Evolutionary conservation across 2,888 invertebrate genomes (phyloP), one percentile per base, ranked within the genome.

Genomic region (Aphidius colemani): DNA sequence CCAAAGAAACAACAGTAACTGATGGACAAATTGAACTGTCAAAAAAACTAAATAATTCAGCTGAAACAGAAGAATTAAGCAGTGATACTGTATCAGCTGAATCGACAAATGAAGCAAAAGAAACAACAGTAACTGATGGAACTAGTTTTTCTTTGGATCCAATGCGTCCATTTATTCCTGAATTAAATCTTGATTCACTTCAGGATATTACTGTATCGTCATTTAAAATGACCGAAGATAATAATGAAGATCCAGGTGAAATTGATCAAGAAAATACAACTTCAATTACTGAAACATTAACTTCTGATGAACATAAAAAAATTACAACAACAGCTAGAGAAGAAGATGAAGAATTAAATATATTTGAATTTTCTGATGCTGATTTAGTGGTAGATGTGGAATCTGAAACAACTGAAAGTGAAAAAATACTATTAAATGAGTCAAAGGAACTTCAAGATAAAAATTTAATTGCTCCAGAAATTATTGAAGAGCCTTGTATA

Each of bases 181-280:
- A 81, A 61, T 64, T 80, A 56, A 79, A 81, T 63, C 68, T 81
- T 13, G 77, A 81, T 59, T 77, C 78, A 10, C 70, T 81, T 10
- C 77, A 76, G 30, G 81, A 82, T 60, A 67, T 72, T 7, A 78
- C 81, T 1, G 71, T 78, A 7, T 79, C 79, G 0, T 79, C 79
- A 0, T 75, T 77, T 48, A 74, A 73, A 59, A 70, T 75, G 66
- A 75, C 75, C 30, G 71, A 73, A 44, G 70, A 75, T 13, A 73
- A 74, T 40, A 66, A 62, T 7, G 70, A 62, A 6, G 63, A 65
- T 53, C 45, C 41, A 10, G 63, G 65, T 30, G 64, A 40, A n/a
- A 61, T 39, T 7, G 70, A 69, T 6, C 65, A 62, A 10, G 74
- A 70, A 6, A 67, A 69, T 43, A 69, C 71, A 0, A 30, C 59